Conservation (phyloP, 2,797 vertebrate genomes). For the Danio aesculapii region DNA sequence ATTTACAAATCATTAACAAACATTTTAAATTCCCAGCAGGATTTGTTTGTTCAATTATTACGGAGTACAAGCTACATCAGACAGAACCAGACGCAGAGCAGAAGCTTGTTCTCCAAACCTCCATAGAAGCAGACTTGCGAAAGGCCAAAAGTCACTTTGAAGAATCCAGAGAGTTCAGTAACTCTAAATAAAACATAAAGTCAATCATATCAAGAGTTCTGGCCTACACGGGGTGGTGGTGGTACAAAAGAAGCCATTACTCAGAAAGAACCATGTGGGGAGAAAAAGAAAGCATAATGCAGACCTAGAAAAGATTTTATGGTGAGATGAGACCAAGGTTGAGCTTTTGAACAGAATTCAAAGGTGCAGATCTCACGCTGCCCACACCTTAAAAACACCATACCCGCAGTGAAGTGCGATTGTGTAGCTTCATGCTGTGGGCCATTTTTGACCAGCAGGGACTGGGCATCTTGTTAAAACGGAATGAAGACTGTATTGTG, state of each 20-base stretch:
- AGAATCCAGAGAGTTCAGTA: slow-evolving; percentile 11
- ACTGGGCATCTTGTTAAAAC: slow-evolving; percentile 37
- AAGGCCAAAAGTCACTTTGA: slow-evolving; percentile 3
- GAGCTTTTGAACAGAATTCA: slow-evolving; percentile 41
- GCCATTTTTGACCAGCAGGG: slow-evolving; percentile 40
- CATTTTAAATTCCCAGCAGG: neutral
- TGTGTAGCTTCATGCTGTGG: slow-evolving; percentile 45
- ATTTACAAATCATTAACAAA: neutral
- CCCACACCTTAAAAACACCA: slow-evolving; percentile 38
- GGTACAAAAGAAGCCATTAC: slow-evolving; percentile 41
- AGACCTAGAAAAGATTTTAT: slow-evolving; percentile 14
- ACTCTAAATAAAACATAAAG: slow-evolving; percentile 23
- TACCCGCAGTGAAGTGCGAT: slow-evolving; percentile 37
- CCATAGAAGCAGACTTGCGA: neutral
- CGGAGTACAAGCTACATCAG: neutral
- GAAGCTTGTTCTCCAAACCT: slow-evolving; percentile 8
- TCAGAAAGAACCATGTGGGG: slow-evolving; percentile 22
- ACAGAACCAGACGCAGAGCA: neutral
- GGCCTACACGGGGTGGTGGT: slow-evolving; percentile 4
- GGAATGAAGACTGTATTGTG: slow-evolving; percentile 29
- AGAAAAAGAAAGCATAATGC: neutral
- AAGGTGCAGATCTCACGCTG: slow-evolving; percentile 25
- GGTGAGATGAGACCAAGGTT: slow-evolving; percentile 33
- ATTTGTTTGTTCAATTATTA: neutral
- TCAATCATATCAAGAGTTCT: slow-evolving; percentile 20